Evolutionary conservation across 1,140 invertebrate genomes (phyloP), one percentile per base, ranked within the genome.

Genomic region (Papilio aristodemus): DNA sequence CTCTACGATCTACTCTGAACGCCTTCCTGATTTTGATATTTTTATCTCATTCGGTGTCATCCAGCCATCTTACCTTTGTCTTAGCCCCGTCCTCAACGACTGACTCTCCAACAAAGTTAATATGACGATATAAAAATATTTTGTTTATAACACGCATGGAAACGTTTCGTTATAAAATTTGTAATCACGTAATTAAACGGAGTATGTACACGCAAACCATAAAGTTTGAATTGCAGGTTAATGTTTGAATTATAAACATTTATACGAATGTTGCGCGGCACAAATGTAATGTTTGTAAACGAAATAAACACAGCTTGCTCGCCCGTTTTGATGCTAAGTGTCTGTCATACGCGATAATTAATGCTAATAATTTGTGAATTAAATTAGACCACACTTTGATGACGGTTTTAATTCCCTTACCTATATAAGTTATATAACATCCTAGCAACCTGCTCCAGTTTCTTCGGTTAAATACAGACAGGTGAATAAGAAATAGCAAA

Each of bases 231-330:
- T 54, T 22, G 46, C 46, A 54, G 46, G 46, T 54, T 54, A 54
- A 54, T 54, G 19, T 54, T 54, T 54, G 46, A 54, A 54, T 22
- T 54, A 54, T 19, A 22, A 54, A 54, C 19, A 54, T 54, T 22
- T 54, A 19, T 10, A 3, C 19, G 9, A 54, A 54, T 54, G 10
- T 54, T 54, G 1, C 46, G 8, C 19, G 17, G 1, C 22, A 54
- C 46, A 54, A 54, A 54, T 54, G 19, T 54, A 54, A 54, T 54
- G n/a, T 54, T 54, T 54, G 46, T 54, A 54, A 54, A 54, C 46
- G 22, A 22, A 54, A 54, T 54, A 54, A 54, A 54, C 19, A 54
- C 46, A 54, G 46, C 46, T 54, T 54, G 46, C 19, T 19, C 3
- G 46, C 9, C 46, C 19, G 19, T 54, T 54, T 22, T 9, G 10